These are phyloP conservation scores for Petrolisthes cinctipes DNA, from an alignment of 2,888 invertebrate species.

Conservation along the genomic window DNA sequence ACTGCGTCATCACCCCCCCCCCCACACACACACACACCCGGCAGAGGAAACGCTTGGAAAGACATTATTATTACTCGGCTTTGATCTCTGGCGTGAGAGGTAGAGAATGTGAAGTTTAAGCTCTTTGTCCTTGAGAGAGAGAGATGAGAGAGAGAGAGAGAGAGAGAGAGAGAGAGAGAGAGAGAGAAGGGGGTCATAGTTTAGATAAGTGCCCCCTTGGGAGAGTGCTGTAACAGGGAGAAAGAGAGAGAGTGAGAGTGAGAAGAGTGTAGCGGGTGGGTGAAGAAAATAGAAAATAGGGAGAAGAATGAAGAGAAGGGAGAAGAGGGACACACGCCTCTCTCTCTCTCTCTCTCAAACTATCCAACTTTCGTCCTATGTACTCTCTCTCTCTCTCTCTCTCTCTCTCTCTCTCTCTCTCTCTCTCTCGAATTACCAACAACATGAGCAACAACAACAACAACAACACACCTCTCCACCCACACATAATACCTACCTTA, in stretches of 20 bases:
- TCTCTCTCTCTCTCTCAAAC: not conserved
- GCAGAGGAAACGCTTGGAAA: not conserved
- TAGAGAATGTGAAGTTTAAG: not conserved
- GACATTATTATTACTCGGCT: not conserved
- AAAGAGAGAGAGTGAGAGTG: not conserved
- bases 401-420: not conserved
- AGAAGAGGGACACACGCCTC: not conserved
- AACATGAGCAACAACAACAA: too few relatives aligned
- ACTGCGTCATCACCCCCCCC: not conserved
- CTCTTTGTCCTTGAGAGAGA: not conserved
- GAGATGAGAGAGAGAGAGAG: not conserved
- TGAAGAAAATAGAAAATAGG: not conserved
- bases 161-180: not conserved
- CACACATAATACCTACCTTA: not conserved
- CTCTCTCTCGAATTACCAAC: too few relatives aligned
- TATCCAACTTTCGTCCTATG: not conserved
- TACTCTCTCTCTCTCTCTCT: not conserved
- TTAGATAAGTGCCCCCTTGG: not conserved
- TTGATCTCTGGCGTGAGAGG: not conserved
- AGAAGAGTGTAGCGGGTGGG: not conserved
- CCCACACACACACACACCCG: not conserved
- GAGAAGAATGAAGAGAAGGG: not conserved
- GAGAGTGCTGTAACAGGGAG: not conserved
- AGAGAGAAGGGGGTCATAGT: not conserved
- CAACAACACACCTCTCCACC: too few relatives aligned